These are phyloP conservation scores for Plecotus auritus DNA, from an alignment of 2,113 vertebrate genomes.

Conservation along the genomic window DNA sequence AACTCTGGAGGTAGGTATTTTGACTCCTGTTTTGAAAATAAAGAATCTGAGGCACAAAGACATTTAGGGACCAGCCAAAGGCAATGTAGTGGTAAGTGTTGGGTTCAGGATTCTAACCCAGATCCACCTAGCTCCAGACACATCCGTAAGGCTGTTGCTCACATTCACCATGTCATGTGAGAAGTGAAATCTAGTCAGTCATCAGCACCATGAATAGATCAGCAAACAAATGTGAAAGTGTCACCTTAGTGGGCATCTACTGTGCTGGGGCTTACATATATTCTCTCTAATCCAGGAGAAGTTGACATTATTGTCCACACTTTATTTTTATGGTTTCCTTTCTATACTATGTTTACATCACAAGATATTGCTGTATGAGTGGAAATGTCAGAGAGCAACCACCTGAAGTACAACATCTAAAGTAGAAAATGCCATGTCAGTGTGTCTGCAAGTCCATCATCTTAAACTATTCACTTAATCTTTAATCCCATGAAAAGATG, in stretches of 20 bases:
- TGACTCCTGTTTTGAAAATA: neutral
- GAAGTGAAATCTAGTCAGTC: rapidly evolving
- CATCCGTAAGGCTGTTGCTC: neutral
- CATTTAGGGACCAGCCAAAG: no score
- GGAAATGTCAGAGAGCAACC: neutral
- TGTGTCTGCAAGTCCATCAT: rapidly evolving
- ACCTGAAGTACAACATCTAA: neutral
- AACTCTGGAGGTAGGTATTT: neutral
- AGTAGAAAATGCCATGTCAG: neutral
- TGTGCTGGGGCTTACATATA: rapidly evolving
- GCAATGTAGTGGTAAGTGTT: rapidly evolving
- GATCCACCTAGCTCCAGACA: rapidly evolving
- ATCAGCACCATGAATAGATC: rapidly evolving
- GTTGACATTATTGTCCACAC: rapidly evolving
- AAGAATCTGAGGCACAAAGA: neutral
- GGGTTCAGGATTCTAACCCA: rapidly evolving
- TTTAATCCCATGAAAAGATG: neutral
- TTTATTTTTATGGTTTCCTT: neutral
- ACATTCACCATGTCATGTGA: rapidly evolving
- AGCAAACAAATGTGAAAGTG: neutral
- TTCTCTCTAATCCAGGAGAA: rapidly evolving
- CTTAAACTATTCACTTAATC: neutral
- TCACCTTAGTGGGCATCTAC: rapidly evolving
- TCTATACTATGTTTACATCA: neutral
- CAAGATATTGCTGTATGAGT: neutral